phyloP scores from a whole-genome alignment of 1,140 invertebrate genomes.

The Drosophila takahashii region DNA sequence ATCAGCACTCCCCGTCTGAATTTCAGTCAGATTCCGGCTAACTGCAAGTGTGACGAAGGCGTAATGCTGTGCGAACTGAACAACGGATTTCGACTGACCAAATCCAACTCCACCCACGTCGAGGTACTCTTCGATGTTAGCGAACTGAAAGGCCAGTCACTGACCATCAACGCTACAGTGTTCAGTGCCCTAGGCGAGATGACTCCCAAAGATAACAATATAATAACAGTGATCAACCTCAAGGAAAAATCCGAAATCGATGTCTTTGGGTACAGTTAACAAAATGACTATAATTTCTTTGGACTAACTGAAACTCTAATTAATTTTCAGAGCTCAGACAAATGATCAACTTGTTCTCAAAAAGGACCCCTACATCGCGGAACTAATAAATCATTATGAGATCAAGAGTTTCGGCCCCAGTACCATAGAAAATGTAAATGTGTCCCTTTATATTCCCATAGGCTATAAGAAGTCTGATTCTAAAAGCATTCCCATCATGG shows the following conservation, averaged over 20 bases:
- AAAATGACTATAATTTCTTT: no score
- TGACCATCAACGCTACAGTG: constrained; percentile 75
- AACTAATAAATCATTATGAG: constrained; percentile 74
- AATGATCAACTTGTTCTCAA: constrained; percentile 68
- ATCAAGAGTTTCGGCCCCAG: constrained; percentile 79
- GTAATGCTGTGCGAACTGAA: constrained; percentile 79
- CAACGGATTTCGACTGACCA: constrained; percentile 57
- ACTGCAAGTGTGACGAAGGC: constrained; percentile 69
- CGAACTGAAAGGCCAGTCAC: constrained; percentile 50
- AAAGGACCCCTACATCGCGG: constrained; percentile 54
- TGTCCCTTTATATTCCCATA: constrained; percentile 74
- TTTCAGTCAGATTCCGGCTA: constrained; percentile 82
- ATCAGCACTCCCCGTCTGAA: constrained; percentile 73
- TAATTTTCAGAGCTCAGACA: constrained; percentile 50
- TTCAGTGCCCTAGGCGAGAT: constrained; percentile 84
- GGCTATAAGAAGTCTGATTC: constrained; percentile 64
- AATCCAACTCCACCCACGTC: constrained; percentile 59
- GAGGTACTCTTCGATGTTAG: constrained; percentile 83
- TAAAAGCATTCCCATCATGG: constrained; percentile 52
- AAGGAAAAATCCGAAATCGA: constrained; percentile 83
- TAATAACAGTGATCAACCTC: constrained; percentile 75
- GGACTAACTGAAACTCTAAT: neutral
- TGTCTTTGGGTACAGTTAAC: constrained; percentile 81
- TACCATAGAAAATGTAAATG: constrained; percentile 61
- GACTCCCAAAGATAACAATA: constrained; percentile 69